phyloP scores from a whole-genome alignment of 2,888 invertebrate genomes.

The Aleiodes testaceus region DNA sequence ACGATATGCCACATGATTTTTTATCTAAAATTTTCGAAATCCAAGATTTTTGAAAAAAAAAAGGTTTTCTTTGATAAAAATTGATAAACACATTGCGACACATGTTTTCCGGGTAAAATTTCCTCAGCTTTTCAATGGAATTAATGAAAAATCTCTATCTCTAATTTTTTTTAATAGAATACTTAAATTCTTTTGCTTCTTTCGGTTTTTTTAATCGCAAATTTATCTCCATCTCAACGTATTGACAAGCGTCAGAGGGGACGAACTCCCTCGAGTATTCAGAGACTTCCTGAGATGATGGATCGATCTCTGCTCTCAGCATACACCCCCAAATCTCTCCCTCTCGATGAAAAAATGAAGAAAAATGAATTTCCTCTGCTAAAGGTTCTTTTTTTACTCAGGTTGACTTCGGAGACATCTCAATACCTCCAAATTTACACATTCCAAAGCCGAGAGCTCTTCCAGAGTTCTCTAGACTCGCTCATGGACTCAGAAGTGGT shows the following conservation, averaged over 20 bases:
- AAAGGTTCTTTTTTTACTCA: slow-evolving; percentile 67
- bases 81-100: no score
- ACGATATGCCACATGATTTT: no score
- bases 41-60: no score
- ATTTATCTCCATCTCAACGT: slow-evolving; percentile 53
- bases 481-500: slow-evolving; percentile 91
- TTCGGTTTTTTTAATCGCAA: no score
- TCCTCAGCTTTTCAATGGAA: no score
- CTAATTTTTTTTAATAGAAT: no score
- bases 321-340: background rate
- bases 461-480: slow-evolving; percentile 89
- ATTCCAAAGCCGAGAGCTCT: slow-evolving; percentile 87
- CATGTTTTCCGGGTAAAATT: no score
- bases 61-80: no score
- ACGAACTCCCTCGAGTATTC: slow-evolving; percentile 41
- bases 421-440: slow-evolving; percentile 84
- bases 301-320: slow-evolving; percentile 55
- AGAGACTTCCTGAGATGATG: slow-evolving; percentile 53
- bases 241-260: slow-evolving; percentile 54
- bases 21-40: no score
- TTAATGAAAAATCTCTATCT: no score
- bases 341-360: background rate
- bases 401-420: slow-evolving; percentile 93
- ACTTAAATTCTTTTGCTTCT: no score
- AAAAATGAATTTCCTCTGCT: no score